phyloP scores from a whole-genome alignment of 2,888 invertebrate species.

The Temnothorax ravouxi region DNA sequence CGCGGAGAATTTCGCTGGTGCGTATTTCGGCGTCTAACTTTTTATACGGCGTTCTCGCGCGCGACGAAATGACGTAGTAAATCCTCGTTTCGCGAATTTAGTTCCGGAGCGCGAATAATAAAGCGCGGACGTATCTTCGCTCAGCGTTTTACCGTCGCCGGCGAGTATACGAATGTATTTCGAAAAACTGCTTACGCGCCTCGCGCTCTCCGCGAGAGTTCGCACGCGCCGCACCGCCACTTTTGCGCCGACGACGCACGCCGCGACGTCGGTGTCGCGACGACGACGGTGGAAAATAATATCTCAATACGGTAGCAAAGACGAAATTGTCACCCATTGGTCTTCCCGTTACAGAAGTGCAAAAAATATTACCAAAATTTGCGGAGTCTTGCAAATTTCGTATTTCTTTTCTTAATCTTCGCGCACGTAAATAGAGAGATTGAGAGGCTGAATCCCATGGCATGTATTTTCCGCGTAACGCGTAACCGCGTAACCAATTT shows the following conservation, averaged over 20 bases:
- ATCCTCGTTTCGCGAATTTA: conserved; percentile 73
- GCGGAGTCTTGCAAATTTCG: neutral
- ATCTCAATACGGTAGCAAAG: conserved; percentile 10
- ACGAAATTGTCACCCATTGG: conserved; percentile 15
- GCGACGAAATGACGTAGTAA: conserved; percentile 69
- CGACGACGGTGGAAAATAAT: conserved; percentile 39
- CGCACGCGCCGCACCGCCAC: conserved; percentile 37
- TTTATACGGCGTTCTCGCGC: conserved; percentile 60
- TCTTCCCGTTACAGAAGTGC: neutral
- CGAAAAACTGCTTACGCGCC: conserved; percentile 56
- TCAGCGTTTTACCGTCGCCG: conserved; percentile 55
- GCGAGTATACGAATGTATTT: conserved; percentile 57
- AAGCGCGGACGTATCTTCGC: conserved; percentile 65
- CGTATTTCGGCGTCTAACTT: conserved; percentile 64
- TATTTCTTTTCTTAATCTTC: neutral
- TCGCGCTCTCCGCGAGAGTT: conserved; percentile 19
- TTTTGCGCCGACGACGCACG: conserved; percentile 6
- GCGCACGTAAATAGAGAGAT: too few relatives aligned
- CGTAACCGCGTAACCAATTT: too few relatives aligned
- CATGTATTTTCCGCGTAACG: too few relatives aligned
- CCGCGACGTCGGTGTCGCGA: conserved; percentile 13
- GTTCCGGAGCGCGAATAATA: conserved; percentile 66
- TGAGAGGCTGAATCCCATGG: too few relatives aligned
- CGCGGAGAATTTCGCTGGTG: conserved; percentile 58
- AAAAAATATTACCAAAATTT: neutral